Conservation (phyloP, 2,113 vertebrate species). For the Tupaia tana region DNA sequence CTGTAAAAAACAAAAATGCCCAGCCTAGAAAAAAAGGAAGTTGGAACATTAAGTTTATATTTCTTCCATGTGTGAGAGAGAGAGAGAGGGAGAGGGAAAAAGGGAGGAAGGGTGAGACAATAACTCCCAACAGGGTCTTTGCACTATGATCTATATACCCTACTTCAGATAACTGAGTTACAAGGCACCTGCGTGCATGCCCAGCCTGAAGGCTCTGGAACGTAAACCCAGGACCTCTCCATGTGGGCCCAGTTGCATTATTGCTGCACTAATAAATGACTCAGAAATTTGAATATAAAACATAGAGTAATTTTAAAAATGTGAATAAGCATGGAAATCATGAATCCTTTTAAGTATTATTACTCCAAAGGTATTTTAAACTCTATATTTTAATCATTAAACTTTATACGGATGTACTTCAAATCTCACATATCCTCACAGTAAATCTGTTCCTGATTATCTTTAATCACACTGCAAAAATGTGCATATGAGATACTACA, state of each 20-base stretch:
- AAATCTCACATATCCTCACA: constrained; percentile 14
- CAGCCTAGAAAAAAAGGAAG: constrained; percentile 17
- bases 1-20: neutral
- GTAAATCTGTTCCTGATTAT: neutral
- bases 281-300: neutral
- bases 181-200: too few relatives aligned
- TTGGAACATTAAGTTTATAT: too few relatives aligned
- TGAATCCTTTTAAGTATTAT: neutral
- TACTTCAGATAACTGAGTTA: too few relatives aligned
- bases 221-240: too few relatives aligned
- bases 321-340: neutral
- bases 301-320: neutral
- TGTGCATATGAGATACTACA: neutral
- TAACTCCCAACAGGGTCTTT: too few relatives aligned
- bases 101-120: too few relatives aligned
- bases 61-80: too few relatives aligned
- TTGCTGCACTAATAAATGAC: too few relatives aligned
- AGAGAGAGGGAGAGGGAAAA: too few relatives aligned
- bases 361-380: neutral
- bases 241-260: too few relatives aligned
- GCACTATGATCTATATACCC: too few relatives aligned
- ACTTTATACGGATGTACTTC: neutral
- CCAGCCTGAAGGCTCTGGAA: too few relatives aligned
- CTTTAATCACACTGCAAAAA: constrained; percentile 14
- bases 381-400: neutral